Conservation (phyloP, 1,140 invertebrate species). For the Eurosta solidaginis region DNA sequence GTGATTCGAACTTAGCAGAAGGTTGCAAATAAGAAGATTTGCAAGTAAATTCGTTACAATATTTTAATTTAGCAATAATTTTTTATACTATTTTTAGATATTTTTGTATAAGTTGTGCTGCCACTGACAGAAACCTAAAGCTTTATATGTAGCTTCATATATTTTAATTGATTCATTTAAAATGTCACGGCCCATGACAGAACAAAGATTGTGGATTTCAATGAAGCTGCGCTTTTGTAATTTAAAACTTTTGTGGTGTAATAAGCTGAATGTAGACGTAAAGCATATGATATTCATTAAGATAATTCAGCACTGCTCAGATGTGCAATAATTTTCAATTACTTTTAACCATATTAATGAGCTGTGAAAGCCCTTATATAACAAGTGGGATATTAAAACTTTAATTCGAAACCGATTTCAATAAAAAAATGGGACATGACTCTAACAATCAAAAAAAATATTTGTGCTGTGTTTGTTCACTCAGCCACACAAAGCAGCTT, state of each 20-base stretch:
- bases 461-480: too few relatives aligned
- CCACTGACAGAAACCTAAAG: neutral
- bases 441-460: too few relatives aligned
- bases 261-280: neutral
- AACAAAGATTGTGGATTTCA: neutral
- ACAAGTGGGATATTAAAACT: too few relatives aligned
- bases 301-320: too few relatives aligned
- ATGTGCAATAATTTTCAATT: too few relatives aligned
- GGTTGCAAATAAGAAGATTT: too few relatives aligned
- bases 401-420: too few relatives aligned
- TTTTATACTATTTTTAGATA: neutral
- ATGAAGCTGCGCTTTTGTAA: neutral
- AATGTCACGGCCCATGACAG: neutral
- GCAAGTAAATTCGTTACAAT: neutral
- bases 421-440: too few relatives aligned
- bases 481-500: too few relatives aligned
- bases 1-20: too few relatives aligned
- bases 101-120: neutral
- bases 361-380: too few relatives aligned
- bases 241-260: neutral
- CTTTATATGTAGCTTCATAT: neutral
- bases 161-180: constrained; percentile 21
- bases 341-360: too few relatives aligned
- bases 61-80: neutral
- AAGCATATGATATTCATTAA: neutral